Evolutionary conservation across 2,113 vertebrate species (phyloP), one percentile per base, ranked within the genome.

Genomic region (Tenebrosternarchus preto): DNA sequence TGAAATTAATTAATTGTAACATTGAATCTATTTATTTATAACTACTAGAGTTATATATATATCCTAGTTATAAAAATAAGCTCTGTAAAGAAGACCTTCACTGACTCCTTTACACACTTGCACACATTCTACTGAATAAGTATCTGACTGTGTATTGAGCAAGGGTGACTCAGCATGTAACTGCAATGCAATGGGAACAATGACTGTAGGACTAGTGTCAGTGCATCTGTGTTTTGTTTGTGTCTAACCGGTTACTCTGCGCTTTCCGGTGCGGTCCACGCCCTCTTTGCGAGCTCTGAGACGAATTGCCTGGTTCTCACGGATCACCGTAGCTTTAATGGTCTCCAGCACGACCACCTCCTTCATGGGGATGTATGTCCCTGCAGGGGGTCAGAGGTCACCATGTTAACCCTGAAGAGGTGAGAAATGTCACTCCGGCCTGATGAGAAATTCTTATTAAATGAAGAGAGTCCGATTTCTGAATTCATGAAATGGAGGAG

Each of bases 301-400:
- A 2, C 93, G 87, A 87, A 98, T 95, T 68, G 96, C 96, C 86
- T 97, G 95, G 88, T 97, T 96, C 84, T 94, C 95, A 12, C 89
- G 71, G 86, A 98, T 95, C 79, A 96, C 85, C 0, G 95, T 96
- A 82, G 95, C 96, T 73, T 95, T 95, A 78, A 95, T 94, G 11
- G 92, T 94, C 88, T 96, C 92, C 43, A 94, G 72, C 0, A 97
- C 94, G 0, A 87, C 91, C 70, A 96, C 95, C 87, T 97, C 96
- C 85, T 96, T 98, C 83, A 33, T 92, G 6, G 95, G 96, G 74
- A 96, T 96, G 86, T 96, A 96, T 0, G 95, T 98, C 36, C 95
- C 96, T 97, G 85, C 0, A 3, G 5, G 57, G 76, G 5, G 29
- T 7, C 27, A 24, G 43, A 69, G 6, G 9, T 4, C 22, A 76